Conservation (phyloP, 2,113 vertebrate genomes). For the Stigmatopora nigra region DNA sequence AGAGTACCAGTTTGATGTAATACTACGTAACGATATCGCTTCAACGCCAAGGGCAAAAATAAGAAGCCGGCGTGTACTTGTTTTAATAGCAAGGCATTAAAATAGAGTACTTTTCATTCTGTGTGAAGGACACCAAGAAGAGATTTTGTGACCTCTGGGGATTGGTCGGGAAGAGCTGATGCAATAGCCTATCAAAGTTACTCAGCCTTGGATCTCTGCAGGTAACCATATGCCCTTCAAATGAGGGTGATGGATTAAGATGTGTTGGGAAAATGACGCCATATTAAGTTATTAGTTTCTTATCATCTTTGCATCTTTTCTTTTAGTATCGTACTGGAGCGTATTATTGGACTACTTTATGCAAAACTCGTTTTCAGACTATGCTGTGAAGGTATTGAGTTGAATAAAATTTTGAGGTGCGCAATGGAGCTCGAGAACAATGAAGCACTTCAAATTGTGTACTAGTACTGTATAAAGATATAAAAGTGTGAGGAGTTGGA, state of each 20-base stretch:
- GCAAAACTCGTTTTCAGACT: too few species aligned
- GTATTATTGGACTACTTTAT: too few species aligned
- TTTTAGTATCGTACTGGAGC: too few species aligned
- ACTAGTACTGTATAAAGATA: too few species aligned
- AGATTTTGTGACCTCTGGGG: conserved; percentile 50
- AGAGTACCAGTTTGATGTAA: conserved; percentile 56
- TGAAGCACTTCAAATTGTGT: too few species aligned
- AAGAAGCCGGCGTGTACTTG: conserved; percentile 48
- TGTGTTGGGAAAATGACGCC: conserved; percentile 22
- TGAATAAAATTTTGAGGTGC: too few species aligned
- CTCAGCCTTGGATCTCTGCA: conserved; percentile 42
- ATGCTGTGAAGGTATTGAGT: too few species aligned
- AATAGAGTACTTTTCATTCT: conserved; percentile 48
- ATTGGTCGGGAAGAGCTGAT: conserved; percentile 47
- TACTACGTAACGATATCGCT: conserved; percentile 47
- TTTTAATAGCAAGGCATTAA: conserved; percentile 56
- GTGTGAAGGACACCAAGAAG: conserved; percentile 50
- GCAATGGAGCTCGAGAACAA: too few species aligned
- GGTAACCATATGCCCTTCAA: conserved; percentile 46
- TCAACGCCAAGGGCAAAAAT: conserved; percentile 54
- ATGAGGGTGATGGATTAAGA: conserved; percentile 23
- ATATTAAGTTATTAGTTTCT: conserved; percentile 7
- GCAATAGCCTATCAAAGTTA: conserved; percentile 50
- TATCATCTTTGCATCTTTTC: too few species aligned
- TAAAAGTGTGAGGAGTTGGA: too few species aligned